Evolutionary conservation across 1,140 invertebrate species (phyloP).

Genomic region (Meteorus sp.): DNA sequence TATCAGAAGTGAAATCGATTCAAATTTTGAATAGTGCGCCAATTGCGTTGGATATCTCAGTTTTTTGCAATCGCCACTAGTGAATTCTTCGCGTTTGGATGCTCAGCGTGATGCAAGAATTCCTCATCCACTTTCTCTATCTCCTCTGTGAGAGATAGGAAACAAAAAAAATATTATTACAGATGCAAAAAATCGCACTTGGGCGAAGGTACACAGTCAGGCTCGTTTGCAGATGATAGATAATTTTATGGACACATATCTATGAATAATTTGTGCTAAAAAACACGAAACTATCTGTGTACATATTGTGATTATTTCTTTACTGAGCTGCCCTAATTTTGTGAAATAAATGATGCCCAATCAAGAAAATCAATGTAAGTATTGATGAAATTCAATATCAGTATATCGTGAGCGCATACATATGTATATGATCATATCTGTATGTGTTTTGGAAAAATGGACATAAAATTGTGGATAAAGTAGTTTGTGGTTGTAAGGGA

Average conservation of each 20-base stretch:
- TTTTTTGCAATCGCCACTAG: background rate
- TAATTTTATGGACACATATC: background rate
- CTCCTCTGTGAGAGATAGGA: background rate
- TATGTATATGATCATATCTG: too few relatives aligned
- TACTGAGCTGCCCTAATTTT: too few relatives aligned
- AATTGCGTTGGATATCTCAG: background rate
- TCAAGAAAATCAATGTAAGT: background rate
- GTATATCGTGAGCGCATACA: too few relatives aligned
- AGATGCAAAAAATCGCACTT: background rate
- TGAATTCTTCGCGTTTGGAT: slow-evolving; percentile 3
- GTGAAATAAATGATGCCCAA: background rate
- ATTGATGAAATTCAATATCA: background rate
- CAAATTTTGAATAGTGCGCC: background rate
- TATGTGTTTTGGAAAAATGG: background rate
- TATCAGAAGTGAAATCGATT: background rate
- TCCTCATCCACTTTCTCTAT: background rate
- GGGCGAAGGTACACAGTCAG: background rate
- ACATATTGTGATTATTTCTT: too few relatives aligned
- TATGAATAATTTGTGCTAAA: background rate
- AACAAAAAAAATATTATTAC: background rate
- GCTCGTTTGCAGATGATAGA: background rate
- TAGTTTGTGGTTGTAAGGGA: too few relatives aligned
- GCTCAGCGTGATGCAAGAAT: background rate
- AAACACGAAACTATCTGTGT: too few relatives aligned
- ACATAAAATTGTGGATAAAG: too few relatives aligned